Conservation (phyloP, 2,888 invertebrate genomes). For the Cataglyphis altisquamis region DNA sequence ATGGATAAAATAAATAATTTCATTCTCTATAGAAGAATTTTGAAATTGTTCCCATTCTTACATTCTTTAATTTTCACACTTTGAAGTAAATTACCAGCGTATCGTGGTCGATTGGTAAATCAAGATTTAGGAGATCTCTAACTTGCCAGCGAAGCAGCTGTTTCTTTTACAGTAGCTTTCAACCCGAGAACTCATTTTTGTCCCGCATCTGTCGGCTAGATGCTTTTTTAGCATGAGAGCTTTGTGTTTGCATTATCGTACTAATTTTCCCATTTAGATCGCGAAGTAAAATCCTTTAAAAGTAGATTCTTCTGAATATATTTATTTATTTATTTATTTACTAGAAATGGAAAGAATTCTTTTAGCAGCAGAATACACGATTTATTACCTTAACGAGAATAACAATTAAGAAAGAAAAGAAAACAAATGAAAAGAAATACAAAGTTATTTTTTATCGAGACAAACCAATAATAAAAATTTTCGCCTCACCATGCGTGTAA, state of each 20-base stretch:
- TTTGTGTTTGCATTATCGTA: constrained; percentile 40
- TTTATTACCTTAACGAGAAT: too few species aligned
- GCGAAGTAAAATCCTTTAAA: too few species aligned
- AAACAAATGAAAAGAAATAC: too few species aligned
- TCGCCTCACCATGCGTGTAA: not conserved
- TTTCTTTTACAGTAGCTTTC: constrained; percentile 71
- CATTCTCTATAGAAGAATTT: not conserved
- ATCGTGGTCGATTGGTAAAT: constrained; percentile 79
- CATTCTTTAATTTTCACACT: not conserved
- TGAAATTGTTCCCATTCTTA: not conserved
- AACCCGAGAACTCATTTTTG: constrained; percentile 74
- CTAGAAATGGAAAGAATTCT: too few species aligned
- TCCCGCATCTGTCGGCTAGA: constrained; percentile 80
- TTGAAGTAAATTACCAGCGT: constrained; percentile 63
- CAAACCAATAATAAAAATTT: too few species aligned
- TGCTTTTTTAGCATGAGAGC: constrained; percentile 64
- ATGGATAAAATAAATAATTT: constrained; percentile 3
- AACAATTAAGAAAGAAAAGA: too few species aligned
- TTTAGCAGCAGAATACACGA: too few species aligned
- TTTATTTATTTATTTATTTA: too few species aligned
- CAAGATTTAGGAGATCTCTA: constrained; percentile 81
- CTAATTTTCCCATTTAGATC: not conserved
- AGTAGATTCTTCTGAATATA: too few species aligned
- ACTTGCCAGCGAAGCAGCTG: constrained; percentile 81
- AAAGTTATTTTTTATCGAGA: too few species aligned